Evolutionary conservation across 1,140 invertebrate species (phyloP), one percentile per base, ranked within the genome.

Genomic region (Pseudobourletiella spinata): DNA sequence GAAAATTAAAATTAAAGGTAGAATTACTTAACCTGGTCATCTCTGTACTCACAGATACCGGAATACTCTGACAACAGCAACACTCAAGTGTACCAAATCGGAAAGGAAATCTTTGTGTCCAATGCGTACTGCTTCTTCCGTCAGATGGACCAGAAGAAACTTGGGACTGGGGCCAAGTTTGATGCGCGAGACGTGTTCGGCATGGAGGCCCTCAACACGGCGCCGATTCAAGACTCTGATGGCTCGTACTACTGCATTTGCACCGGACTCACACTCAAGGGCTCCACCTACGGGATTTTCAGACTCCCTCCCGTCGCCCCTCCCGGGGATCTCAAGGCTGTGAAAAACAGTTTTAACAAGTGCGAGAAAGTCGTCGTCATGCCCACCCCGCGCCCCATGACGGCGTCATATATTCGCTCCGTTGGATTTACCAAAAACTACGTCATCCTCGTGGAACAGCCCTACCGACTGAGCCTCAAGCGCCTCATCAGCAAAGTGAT

Each of bases 401-500:
- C 6, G 15, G 8, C 18, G 22, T 46, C 44, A 14, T 18, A 46
- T 4, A 8, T 46, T 46, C 44, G 4, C 18, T 46, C 29, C 1
- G 35, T 63, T 20, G 51, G 51, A 6, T 44, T 61, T 39, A 39
- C 61, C 18, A 24, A 48, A 15, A 57, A 63, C n/a, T 50, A 57
- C 22, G 51, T 63, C 8, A 42, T 64, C 26, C 51, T 64, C 25
- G 44, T 64, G 11, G 64, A 66, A 20, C 64, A 66, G 30, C 64
- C 64, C 0, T 63, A 43, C 29, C 44, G 59, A 11, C 51, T 57
- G 32, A 56, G 42, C 26, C 28, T 66, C 8, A 76, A 59, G 59
- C 78, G 16, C 63, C 76, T 3, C 69, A 11, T 46, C 6, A 11
- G 74, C 6, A 71, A 71, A 3, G 71, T 75, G 42, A 61, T 79